A percentile compares a stretch with the other conserved stretches of the same genome.
These are phyloP conservation scores for Plumapathes pennacea DNA, from an alignment of 92 coral and sea anemone species.

Conservation along the genomic window DNA sequence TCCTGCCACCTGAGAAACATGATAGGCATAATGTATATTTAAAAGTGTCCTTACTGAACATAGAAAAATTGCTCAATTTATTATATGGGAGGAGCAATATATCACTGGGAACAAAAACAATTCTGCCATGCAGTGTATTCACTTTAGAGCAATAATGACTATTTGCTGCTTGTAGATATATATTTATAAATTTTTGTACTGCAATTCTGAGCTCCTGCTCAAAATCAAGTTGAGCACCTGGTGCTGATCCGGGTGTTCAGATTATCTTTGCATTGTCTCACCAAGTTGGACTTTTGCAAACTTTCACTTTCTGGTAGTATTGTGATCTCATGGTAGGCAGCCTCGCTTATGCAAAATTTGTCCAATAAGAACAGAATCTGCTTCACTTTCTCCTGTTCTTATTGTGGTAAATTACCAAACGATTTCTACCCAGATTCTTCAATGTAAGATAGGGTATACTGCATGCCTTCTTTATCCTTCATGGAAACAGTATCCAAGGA, in stretches of 20 bases:
- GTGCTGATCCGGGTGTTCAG: constrained; percentile 35
- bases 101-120: too few relatives aligned
- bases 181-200: constrained; percentile 6
- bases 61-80: too few relatives aligned
- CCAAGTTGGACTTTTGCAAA: constrained; percentile 29
- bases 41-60: too few relatives aligned
- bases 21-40: too few relatives aligned
- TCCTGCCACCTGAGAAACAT: too few relatives aligned
- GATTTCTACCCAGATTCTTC: constrained; percentile 20
- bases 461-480: constrained; percentile 9
- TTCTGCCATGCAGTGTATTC: too few relatives aligned
- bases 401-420: constrained; percentile 26
- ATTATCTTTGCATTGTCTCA: constrained; percentile 30
- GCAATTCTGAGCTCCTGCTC: constrained; percentile 21
- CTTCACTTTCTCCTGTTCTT: constrained; percentile 38
- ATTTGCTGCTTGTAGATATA: too few relatives aligned
- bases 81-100: too few relatives aligned
- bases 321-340: constrained; percentile 50
- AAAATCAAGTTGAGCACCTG: constrained; percentile 37
- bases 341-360: constrained; percentile 57
- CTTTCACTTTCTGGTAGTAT: constrained; percentile 42
- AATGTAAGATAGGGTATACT: constrained; percentile 3
- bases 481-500: constrained; percentile 12
- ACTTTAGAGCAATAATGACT: too few relatives aligned
- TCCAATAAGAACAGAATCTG: constrained; percentile 29